Evolutionary conservation across 1,140 invertebrate genomes (phyloP).

Genomic region (Cryptotermes secundus): DNA sequence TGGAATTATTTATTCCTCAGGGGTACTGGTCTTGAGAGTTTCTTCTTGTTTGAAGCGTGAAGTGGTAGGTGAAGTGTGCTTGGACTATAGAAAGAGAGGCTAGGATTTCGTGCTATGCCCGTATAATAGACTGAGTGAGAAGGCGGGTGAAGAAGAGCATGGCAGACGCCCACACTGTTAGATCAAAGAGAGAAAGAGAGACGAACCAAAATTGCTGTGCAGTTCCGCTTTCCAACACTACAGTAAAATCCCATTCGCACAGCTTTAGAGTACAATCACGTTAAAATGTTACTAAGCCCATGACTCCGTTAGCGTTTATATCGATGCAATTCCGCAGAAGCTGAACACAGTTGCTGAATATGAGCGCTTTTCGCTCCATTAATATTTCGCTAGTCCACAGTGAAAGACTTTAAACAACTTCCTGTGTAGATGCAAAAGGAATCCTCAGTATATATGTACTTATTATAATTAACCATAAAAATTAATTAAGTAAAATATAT

Average conservation of each 20-base stretch:
- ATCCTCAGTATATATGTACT: no score
- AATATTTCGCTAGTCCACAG: no score
- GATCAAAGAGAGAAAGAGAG: background rate
- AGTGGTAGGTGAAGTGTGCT: background rate
- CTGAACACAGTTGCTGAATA: no score
- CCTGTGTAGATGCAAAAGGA: no score
- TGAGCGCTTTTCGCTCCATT: no score
- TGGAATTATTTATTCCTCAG: background rate
- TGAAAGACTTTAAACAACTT: no score
- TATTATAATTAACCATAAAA: no score
- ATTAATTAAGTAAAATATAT: no score
- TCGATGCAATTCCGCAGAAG: background rate
- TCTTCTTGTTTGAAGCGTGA: background rate
- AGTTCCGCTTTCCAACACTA: background rate
- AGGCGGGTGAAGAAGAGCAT: background rate
- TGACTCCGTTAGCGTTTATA: background rate
- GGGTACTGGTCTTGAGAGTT: background rate
- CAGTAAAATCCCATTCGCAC: background rate
- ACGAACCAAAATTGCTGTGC: background rate
- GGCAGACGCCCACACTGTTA: background rate
- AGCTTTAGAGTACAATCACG: slow-evolving; percentile 1
- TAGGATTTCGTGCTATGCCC: background rate
- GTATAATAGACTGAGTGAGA: background rate
- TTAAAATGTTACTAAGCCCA: background rate
- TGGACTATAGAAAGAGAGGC: background rate